Conservation (phyloP, 2,888 invertebrate genomes). For the Sclerodermus sp. region DNA sequence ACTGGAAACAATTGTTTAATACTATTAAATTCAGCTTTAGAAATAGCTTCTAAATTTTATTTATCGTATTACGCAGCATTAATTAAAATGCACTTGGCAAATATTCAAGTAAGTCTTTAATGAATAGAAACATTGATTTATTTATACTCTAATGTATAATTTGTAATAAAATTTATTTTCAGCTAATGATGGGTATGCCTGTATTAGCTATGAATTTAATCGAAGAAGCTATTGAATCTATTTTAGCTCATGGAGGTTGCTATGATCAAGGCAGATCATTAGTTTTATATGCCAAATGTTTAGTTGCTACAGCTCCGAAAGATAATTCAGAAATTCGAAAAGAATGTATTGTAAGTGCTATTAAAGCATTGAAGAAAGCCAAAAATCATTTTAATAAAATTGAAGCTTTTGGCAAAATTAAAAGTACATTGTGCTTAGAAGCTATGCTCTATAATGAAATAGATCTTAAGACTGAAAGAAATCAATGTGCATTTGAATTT, state of each 20-base stretch:
- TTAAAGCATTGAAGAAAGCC: slow-evolving; percentile 68
- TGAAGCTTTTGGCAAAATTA: slow-evolving; percentile 74
- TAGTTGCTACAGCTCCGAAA: slow-evolving; percentile 67
- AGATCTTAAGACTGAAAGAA: slow-evolving; percentile 71
- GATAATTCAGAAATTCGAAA: slow-evolving; percentile 58
- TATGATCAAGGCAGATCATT: slow-evolving; percentile 79
- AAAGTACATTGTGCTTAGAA: slow-evolving; percentile 73
- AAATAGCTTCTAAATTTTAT: slow-evolving; percentile 73
- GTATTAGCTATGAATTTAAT: slow-evolving; percentile 74
- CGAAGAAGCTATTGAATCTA: slow-evolving; percentile 69
- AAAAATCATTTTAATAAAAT: slow-evolving; percentile 72
- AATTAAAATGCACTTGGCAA: slow-evolving; percentile 78
- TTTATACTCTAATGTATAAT: not conserved
- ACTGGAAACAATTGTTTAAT: slow-evolving; percentile 60
- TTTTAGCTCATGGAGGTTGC: slow-evolving; percentile 79
- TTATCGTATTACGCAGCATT: slow-evolving; percentile 76
- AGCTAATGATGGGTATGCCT: slow-evolving; percentile 75
- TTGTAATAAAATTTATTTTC: slow-evolving; percentile 42
- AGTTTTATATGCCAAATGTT: slow-evolving; percentile 77
- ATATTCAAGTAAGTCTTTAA: slow-evolving; percentile 63
- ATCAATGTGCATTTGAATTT: slow-evolving; percentile 81
- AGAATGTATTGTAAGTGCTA: slow-evolving; percentile 62
- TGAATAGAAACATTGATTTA: not conserved
- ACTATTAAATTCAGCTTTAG: slow-evolving; percentile 71
- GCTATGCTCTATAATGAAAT: slow-evolving; percentile 70